These are phyloP conservation scores for Triplophysa dalaica DNA, from an alignment of 2,113 vertebrate genomes.

Conservation along the genomic window DNA sequence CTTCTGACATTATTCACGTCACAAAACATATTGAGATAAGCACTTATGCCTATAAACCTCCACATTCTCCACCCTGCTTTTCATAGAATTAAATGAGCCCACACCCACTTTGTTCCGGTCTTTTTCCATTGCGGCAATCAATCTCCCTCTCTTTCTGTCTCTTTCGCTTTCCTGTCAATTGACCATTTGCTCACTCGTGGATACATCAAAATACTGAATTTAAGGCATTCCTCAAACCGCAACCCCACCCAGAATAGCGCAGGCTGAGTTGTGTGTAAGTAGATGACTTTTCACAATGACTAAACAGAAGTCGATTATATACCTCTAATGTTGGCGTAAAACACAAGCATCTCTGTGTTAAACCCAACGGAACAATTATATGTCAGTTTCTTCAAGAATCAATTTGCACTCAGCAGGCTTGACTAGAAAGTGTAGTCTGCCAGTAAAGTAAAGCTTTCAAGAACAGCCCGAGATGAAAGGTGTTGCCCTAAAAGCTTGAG, in stretches of 20 bases:
- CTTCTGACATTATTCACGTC: neutral
- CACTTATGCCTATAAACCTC: neutral
- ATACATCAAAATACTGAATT: neutral
- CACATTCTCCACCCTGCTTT: neutral
- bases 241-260: neutral
- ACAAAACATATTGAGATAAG: neutral
- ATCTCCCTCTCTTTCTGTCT: neutral
- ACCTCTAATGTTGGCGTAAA: neutral
- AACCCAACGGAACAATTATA: conserved; percentile 7
- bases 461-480: conserved; percentile 15
- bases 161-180: neutral
- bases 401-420: neutral
- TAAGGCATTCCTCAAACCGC: neutral
- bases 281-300: neutral
- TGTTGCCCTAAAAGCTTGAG: conserved; percentile 42
- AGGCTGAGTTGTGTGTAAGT: neutral
- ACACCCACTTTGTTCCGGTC: conserved; percentile 10
- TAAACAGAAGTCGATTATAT: neutral
- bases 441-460: conserved; percentile 1
- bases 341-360: neutral
- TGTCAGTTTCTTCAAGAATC: neutral
- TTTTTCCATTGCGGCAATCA: neutral
- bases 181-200: neutral
- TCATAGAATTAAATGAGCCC: neutral
- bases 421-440: neutral